A percentile compares a stretch with the other conserved stretches of the same genome.
Evolutionary conservation across 2,797 vertebrate species (phyloP).

Genomic region (Alosa sapidissima): DNA sequence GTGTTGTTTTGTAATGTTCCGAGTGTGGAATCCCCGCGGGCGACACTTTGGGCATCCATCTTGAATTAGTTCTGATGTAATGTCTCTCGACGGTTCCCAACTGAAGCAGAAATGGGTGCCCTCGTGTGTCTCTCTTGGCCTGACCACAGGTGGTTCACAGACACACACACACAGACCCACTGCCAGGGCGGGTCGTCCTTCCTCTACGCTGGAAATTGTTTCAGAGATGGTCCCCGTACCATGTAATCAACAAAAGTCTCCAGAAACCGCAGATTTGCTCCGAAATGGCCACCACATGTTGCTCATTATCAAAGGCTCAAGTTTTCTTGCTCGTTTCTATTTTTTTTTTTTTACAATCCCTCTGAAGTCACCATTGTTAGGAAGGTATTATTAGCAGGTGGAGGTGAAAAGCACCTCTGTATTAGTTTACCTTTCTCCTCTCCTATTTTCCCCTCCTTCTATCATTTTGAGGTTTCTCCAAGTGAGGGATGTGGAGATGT

Average conservation of each 20-base stretch:
- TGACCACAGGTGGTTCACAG: not conserved
- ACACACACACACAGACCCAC: not conserved
- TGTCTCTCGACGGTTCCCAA: not conserved
- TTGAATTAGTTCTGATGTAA: not conserved
- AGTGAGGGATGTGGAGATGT: not conserved
- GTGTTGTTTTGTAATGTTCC: not conserved
- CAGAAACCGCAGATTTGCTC: slow-evolving; percentile 31
- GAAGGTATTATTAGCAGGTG: slow-evolving; percentile 2
- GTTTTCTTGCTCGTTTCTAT: not conserved
- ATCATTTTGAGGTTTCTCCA: not conserved
- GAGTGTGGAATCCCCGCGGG: not conserved
- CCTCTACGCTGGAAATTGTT: slow-evolving; percentile 23
- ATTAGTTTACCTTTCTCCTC: not conserved
- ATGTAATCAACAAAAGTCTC: slow-evolving; percentile 43
- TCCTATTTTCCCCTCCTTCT: not conserved
- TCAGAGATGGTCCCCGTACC: slow-evolving; percentile 30
- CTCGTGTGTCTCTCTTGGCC: not conserved
- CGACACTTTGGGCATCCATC: not conserved
- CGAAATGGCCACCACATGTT: slow-evolving; percentile 23
- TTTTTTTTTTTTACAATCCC: not conserved
- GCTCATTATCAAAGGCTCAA: slow-evolving; percentile 14
- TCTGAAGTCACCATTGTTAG: slow-evolving; percentile 23
- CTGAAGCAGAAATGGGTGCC: not conserved
- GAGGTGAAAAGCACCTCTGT: not conserved
- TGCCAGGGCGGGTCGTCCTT: not conserved